Evolutionary conservation across 35 echinoderm and acorn worm genomes (phyloP), one percentile per base, ranked within the genome.

Genomic region (Apostichopus parvimensis): DNA sequence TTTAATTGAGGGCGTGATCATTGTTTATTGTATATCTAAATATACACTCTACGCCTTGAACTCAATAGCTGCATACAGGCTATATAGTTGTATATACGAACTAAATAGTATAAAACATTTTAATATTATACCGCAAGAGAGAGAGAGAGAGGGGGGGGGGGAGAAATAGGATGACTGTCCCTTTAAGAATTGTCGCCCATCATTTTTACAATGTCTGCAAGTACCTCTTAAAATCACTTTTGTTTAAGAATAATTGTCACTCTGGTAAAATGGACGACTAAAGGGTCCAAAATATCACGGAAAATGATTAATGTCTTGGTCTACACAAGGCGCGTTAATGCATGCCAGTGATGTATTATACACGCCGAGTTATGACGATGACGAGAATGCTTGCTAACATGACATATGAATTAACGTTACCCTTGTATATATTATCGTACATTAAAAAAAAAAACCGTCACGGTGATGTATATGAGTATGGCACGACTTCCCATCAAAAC

Each of bases 181-280:
- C 81, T 84, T 84, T 84, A 84, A 84, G 17, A 58, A 55, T 54
- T 59, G 55, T 60, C 56, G 53, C 13, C 21, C 81, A 84, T 84
- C 81, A 84, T 84, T 84, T 84, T 84, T 59, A 84, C 54, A 84
- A 60, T 25, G 55, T 59, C 81, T 84, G 55, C 17, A 84, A 84
- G 81, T 84, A 84, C 81, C 81, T 84, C 81, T 84, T 84, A 84
- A 84, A 84, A 58, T 84, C 81, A 84, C 81, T 59, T 57, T 84
- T 84, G 81, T 84, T 84, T 84, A 84, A 84, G 81, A 84, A 84
- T 84, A 84, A 84, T 84, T 84, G 81, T 84, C 81, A 84, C 57
- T 84, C 54, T 54, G 81, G 57, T 84, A 59, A 58, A 20, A 84
- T 56, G 81, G 54, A 56, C 81, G 57, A 84, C 54, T 60, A 58